Conservation (phyloP, 1,140 invertebrate species). For the Drosophila varians region DNA sequence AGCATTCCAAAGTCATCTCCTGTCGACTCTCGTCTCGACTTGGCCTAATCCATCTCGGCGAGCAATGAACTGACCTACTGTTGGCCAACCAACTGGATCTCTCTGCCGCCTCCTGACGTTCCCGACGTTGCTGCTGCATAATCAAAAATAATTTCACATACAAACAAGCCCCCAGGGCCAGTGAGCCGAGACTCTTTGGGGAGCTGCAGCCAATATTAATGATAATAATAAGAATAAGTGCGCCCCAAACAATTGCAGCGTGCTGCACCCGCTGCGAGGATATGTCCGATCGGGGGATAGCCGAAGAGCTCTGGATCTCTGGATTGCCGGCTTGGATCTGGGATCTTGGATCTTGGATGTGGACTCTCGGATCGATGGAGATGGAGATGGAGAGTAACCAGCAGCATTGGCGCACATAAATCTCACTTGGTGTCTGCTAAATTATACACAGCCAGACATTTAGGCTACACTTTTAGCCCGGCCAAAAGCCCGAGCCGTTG, state of each 20-base stretch:
- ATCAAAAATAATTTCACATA: constrained; percentile 82
- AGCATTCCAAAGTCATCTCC: constrained; percentile 29
- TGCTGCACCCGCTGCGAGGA: constrained; percentile 46
- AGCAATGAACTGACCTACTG: constrained; percentile 75
- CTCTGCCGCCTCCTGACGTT: background rate
- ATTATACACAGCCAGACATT: constrained; percentile 83
- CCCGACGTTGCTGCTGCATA: constrained; percentile 68
- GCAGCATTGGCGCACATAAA: constrained; percentile 83
- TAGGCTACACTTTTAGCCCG: constrained; percentile 77
- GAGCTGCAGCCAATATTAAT: constrained; percentile 73
- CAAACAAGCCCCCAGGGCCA: constrained; percentile 76
- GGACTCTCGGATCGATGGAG: background rate
- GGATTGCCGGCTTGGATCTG: constrained; percentile 12
- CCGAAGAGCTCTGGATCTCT: constrained; percentile 12
- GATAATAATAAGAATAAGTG: constrained; percentile 82
- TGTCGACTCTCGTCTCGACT: constrained; percentile 30
- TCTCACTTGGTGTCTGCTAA: constrained; percentile 84
- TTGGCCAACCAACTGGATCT: constrained; percentile 46
- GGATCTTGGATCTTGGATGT: background rate
- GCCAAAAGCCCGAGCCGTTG: constrained; percentile 49
- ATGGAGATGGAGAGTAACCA: constrained; percentile 28
- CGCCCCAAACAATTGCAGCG: constrained; percentile 74
- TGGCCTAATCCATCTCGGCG: constrained; percentile 69
- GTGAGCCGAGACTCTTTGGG: constrained; percentile 38
- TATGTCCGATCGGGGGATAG: constrained; percentile 38